A percentile compares a stretch with the other conserved stretches of the same genome.
Conservation (phyloP, 2,888 invertebrate species). For the Conops quadrifasciatus region DNA sequence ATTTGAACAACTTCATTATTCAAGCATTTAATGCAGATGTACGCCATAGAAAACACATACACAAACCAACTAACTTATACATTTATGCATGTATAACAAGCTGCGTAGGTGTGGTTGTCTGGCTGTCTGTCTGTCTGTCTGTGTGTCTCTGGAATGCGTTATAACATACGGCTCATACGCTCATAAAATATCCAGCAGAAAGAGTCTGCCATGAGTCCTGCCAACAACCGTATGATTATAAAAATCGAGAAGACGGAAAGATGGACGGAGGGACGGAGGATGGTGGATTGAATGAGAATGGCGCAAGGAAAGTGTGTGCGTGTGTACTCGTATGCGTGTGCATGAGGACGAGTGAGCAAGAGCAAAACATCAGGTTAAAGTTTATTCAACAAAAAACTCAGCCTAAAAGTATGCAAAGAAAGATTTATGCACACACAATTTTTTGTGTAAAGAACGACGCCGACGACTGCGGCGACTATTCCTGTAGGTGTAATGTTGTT, state of each 20-base stretch:
- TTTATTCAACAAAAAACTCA: not conserved
- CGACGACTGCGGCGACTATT: not conserved
- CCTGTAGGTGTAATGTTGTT: not conserved
- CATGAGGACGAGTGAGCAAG: not conserved
- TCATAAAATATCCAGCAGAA: no score
- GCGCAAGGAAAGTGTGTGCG: not conserved
- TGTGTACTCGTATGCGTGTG: constrained; percentile 2
- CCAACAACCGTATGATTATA: no score
- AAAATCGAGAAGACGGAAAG: no score
- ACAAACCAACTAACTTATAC: no score
- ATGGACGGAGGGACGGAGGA: not conserved
- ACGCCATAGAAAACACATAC: not conserved
- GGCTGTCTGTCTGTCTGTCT: no score
- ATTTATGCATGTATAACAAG: no score
- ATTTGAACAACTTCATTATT: constrained; percentile 39
- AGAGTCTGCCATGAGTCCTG: no score
- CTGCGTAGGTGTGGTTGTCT: no score
- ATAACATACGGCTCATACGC: no score
- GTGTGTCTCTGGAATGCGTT: no score
- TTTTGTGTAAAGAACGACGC: not conserved
- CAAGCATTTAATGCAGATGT: constrained; percentile 27
- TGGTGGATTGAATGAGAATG: not conserved
- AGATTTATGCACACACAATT: constrained; percentile 19
- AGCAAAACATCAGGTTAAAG: constrained; percentile 10
- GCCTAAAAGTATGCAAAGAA: constrained; percentile 30